Base-by-base conservation (phyloP, 2,888 invertebrate genomes). In the Plagodis dolabraria region DNA sequence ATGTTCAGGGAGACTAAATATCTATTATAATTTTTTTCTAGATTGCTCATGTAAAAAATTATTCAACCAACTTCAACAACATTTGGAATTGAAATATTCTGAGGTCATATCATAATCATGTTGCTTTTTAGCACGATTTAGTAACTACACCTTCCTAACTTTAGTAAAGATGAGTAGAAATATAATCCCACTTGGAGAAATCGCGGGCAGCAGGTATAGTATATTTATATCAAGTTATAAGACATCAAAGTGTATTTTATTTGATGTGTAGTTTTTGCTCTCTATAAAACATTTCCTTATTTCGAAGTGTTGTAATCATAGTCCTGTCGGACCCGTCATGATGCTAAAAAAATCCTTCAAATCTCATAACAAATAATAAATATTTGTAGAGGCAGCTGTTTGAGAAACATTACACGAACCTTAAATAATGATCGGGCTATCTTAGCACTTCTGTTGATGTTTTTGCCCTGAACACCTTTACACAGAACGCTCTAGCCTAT, bases 321-420 rank as follows among this genome's bases (percentile, higher is more conserved):
- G 51, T 48, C 50, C 63, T 53, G 48, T 47, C 52, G 50, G 53
- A 46, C 48, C 63, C 48, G 52, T 65, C 53, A 53, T 46, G 5
- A 38, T 60, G 40, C 10, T 56, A 53, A 63, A 68, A 65, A 66
- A 70, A 64, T 60, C 56, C 46, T 54, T 60, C 65, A 72, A 80
- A 78, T 79, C 76, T 71, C 74, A 77, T 60, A 78, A 62, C 82
- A 82, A 82, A 89, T 76, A 85, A 87, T 89, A 89, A 90, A 90
- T 92, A 90, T 92, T 91, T 90, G 89, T 85, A 83, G 71, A 89
- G 86, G 91, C 92, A 92, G 91, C 82, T 92, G 92, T 85, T 85
- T 79, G 85, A 81, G 75, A 70, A 83, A 77, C 82, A 82, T 85
- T 84, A 87, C 74, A 77, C 71, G 78, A 83, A 81, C 86, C 86